Evolutionary conservation across 2,797 vertebrate species (phyloP).

Genomic region (Amphiprion clarkii): DNA sequence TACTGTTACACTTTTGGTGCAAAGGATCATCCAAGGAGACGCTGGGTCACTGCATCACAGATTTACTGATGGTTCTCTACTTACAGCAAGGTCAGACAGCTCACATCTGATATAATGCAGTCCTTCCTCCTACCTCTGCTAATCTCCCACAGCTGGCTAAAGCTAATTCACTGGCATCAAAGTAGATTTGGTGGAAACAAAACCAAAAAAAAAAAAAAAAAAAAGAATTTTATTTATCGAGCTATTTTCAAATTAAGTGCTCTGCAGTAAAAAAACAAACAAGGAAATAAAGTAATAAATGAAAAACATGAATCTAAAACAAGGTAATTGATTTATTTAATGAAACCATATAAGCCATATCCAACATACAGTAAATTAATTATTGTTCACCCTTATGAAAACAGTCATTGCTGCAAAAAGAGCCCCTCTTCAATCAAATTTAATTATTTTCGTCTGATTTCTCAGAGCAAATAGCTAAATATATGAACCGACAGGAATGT

Average conservation of each 20-base stretch:
- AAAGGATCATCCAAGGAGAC: not conserved
- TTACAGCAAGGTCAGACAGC: conserved; percentile 28
- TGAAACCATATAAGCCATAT: too few species aligned
- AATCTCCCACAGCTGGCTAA: not conserved
- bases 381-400: not conserved
- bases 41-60: not conserved
- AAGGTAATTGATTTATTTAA: too few species aligned
- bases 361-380: too few species aligned
- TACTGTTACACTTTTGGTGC: not conserved
- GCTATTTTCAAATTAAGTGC: too few species aligned
- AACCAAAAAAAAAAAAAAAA: not conserved
- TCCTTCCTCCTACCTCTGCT: not conserved
- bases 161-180: not conserved
- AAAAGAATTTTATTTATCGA: too few species aligned
- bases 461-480: not conserved
- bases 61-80: not conserved
- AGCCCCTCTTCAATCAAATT: too few species aligned
- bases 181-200: not conserved
- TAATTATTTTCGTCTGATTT: too few species aligned
- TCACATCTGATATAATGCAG: conserved; percentile 5
- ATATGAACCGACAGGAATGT: not conserved
- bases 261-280: too few species aligned
- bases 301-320: too few species aligned
- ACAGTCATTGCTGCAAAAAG: not conserved
- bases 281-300: too few species aligned